phyloP scores from a whole-genome alignment of 2,113 vertebrate species.

The Corapipo altera region DNA sequence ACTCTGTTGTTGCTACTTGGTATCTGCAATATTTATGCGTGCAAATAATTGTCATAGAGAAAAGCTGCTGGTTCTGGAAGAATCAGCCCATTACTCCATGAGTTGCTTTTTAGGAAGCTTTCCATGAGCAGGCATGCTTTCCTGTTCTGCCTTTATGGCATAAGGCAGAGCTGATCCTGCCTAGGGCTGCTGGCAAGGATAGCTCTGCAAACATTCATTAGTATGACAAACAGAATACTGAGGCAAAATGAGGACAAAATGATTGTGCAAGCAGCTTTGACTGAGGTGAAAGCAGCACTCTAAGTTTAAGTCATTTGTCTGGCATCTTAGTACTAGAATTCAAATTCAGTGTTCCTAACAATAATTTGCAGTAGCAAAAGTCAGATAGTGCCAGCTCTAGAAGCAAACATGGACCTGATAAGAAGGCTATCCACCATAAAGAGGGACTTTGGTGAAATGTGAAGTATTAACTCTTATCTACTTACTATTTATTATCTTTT shows the following conservation, averaged over 20 bases:
- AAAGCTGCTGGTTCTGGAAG: not conserved
- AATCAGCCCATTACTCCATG: not conserved
- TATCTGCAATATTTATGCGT: not conserved
- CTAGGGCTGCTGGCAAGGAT: not conserved
- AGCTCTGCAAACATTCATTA: not conserved
- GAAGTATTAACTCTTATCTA: slow-evolving; percentile 19
- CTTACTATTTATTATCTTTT: not conserved
- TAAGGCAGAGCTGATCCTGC: not conserved
- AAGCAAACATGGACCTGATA: not conserved
- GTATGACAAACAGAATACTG: not conserved
- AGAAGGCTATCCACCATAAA: not conserved
- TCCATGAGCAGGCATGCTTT: not conserved
- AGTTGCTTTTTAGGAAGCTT: not conserved
- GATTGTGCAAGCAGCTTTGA: not conserved
- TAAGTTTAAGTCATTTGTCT: not conserved
- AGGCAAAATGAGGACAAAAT: not conserved
- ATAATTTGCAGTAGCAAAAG: not conserved
- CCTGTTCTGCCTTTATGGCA: not conserved
- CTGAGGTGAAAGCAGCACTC: not conserved
- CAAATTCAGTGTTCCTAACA: not conserved
- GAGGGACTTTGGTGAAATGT: not conserved
- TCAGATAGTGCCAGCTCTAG: not conserved
- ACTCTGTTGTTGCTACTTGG: not conserved
- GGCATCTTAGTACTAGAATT: not conserved
- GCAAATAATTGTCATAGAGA: not conserved